Evolutionary conservation across 2,797 vertebrate species (phyloP).

Genomic region (Okamejei kenojei): DNA sequence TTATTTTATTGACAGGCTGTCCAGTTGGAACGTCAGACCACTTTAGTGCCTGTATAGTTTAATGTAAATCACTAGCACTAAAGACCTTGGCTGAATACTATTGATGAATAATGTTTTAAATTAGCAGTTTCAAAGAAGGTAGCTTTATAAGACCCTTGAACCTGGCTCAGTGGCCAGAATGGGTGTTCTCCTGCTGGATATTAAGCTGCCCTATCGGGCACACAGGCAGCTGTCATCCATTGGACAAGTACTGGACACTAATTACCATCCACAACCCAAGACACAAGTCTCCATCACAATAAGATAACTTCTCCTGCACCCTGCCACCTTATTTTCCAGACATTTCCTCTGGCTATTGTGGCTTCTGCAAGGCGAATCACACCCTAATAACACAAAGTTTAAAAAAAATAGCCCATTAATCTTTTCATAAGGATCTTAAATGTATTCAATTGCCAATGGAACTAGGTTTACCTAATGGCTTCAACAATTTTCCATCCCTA

Average conservation of each 20-base stretch:
- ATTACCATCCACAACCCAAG: neutral
- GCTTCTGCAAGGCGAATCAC: neutral
- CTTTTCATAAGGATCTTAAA: neutral
- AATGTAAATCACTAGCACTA: slow-evolving; percentile 24
- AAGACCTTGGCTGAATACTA: neutral
- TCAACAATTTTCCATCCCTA: neutral
- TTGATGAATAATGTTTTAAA: neutral
- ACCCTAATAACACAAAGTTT: neutral
- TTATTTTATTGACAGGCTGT: slow-evolving; percentile 32
- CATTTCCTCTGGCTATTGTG: neutral
- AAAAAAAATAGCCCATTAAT: neutral
- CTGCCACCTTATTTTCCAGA: neutral
- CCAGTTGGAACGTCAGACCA: slow-evolving; percentile 16
- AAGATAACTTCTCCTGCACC: too few species aligned
- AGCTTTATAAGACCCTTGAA: neutral
- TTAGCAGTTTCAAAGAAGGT: neutral
- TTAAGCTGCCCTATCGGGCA: too few species aligned
- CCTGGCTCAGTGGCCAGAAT: neutral
- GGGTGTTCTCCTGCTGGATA: too few species aligned
- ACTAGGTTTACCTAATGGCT: neutral
- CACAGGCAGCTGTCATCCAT: neutral
- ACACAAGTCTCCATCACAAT: neutral
- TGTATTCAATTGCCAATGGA: neutral
- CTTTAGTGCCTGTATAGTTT: neutral
- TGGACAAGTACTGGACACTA: neutral